Evolutionary conservation across 2,113 vertebrate genomes (phyloP), one percentile per base, ranked within the genome.

Genomic region (Panthera tigris): DNA sequence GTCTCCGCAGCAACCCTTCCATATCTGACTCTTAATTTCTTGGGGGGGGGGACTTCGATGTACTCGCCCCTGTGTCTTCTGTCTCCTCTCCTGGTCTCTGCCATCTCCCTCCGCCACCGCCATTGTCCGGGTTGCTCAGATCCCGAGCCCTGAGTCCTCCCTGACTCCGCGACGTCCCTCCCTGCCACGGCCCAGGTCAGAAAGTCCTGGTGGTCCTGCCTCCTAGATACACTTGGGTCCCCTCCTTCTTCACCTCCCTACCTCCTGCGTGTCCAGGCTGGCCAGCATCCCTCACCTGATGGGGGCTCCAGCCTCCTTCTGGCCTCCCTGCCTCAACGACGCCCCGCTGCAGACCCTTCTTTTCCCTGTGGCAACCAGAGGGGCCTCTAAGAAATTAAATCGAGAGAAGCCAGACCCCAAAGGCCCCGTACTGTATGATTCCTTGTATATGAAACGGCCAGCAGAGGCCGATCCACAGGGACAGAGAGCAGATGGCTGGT

Each of bases 21-120:
- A 9, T 69, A 14, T 39, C 55, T 50, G 33, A 65, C 82, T 52
- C 61, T 65, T n/a, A 18, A n/a, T 19, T 61, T 84, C 50, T 48
- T n/a, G 25, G 45, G 16, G 0, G 16, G 29, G 8, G 41, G 7
- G 36, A 36, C 33, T 33, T 61, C 1, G 21, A 23, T 18, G 52
- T 14, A 25, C 55, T 15, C 0, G 18, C 21, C 1, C 4, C 57
- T 4, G 5, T 11, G 52, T 33, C 33, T 29, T 25, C 73, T 1
- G 0, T 4, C 63, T 27, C 10, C 39, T 50, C 8, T 79, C 5
- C 45, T 29, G 18, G 39, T 33, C 29, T 29, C 76, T 2, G 0
- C 55, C 23, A 10, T 25, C 21, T 29, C 23, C 9, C 65, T 41
- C 25, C 14, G 61, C 61, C 18, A 27, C 36, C 1, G 3, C 16